Evolutionary conservation across 2,797 vertebrate species (phyloP).

Genomic region (Gallinago nigripennis): DNA sequence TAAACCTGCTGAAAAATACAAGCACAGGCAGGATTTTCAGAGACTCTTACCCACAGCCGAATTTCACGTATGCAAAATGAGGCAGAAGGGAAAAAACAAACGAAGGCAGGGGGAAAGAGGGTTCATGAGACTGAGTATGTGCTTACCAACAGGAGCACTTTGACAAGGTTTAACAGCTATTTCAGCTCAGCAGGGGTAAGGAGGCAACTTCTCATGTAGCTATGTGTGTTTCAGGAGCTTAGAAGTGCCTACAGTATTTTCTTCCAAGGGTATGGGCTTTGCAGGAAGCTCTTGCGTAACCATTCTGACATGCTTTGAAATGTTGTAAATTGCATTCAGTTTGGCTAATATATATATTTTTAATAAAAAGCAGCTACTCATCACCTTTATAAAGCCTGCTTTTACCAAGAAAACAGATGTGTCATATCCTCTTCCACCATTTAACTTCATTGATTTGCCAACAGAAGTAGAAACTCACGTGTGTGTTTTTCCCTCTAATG

Average conservation of each 20-base stretch:
- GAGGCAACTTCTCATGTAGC: neutral
- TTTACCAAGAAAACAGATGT: neutral
- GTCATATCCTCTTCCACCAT: neutral
- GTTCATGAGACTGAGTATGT: neutral
- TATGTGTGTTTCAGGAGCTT: neutral
- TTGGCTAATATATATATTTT: neutral
- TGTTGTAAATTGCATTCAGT: neutral
- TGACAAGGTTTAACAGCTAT: neutral
- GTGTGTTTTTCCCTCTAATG: neutral
- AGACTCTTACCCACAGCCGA: neutral
- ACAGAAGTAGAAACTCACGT: neutral
- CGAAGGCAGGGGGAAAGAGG: rapidly evolving
- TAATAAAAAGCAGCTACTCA: neutral
- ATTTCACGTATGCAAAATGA: neutral
- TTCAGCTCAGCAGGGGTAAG: neutral
- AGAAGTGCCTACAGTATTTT: neutral
- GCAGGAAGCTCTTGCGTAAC: neutral
- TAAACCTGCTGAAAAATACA: neutral
- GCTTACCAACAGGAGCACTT: neutral
- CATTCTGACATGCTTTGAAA: neutral
- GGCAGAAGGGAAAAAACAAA: too few relatives aligned
- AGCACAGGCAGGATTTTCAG: neutral
- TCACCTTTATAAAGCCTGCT: neutral
- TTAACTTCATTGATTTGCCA: neutral
- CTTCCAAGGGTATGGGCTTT: neutral